These are phyloP conservation scores for Cinara cedri DNA, from an alignment of 2,888 invertebrate species.

Conservation along the genomic window DNA sequence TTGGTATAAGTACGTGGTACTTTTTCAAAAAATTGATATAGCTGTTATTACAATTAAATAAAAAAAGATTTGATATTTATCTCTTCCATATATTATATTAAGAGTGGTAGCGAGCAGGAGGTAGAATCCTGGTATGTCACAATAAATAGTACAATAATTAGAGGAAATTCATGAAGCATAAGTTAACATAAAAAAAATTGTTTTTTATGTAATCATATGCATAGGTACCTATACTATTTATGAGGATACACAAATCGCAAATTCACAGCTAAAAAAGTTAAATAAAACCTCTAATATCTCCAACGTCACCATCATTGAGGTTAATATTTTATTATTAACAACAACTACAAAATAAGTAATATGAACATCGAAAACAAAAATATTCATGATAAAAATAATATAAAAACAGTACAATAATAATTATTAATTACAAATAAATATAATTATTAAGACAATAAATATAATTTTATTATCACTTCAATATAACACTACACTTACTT, in stretches of 20 bases:
- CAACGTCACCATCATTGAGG: neutral
- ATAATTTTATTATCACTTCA: conserved; percentile 45
- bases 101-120: no score
- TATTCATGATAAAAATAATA: neutral
- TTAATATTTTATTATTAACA: conserved; percentile 6
- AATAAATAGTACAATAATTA: no score
- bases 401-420: neutral
- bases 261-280: neutral
- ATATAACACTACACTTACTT: conserved; percentile 20
- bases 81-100: no score
- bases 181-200: no score
- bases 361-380: neutral
- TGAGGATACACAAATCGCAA: neutral
- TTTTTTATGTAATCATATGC: no score
- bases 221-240: neutral
- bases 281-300: neutral
- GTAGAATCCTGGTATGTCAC: no score
- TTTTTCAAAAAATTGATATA: no score
- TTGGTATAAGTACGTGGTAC: no score
- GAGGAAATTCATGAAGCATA: no score
- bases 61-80: no score
- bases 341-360: neutral
- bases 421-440: conserved; percentile 14
- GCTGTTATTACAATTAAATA: no score
- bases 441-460: conserved; percentile 10